Percentiles rank a stretch among this genome's conserved stretches.
Evolutionary conservation across 1,140 invertebrate species (phyloP).

Genomic region (Pararge aegeria): DNA sequence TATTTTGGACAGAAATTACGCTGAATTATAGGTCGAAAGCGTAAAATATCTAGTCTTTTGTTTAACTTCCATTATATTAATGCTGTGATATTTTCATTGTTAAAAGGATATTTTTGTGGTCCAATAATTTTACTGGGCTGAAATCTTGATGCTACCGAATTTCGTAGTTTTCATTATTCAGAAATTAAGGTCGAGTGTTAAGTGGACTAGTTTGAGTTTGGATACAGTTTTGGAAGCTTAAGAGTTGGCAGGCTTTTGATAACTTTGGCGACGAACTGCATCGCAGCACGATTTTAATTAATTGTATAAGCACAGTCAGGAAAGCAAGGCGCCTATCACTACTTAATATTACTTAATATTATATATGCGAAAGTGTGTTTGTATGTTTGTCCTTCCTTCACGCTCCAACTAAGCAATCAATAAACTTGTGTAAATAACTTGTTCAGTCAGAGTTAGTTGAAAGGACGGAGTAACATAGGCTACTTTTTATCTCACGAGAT

Average conservation of each 20-base stretch:
- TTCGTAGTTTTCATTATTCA: not conserved
- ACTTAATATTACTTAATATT: no score
- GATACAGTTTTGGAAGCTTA: not conserved
- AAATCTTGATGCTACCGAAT: not conserved
- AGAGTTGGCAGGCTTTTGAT: not conserved
- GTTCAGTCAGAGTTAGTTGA: no score
- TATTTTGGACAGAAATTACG: not conserved
- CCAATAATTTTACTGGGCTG: not conserved
- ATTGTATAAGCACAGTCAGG: not conserved
- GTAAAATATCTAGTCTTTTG: no score
- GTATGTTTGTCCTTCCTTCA: no score
- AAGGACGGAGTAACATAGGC: no score
- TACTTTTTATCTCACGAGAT: no score
- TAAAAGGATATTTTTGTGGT: not conserved
- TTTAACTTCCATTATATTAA: not conserved
- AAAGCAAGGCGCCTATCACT: no score
- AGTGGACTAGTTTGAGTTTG: not conserved
- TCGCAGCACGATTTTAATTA: no score
- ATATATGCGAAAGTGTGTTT: no score
- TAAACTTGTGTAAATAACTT: no score
- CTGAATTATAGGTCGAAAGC: no score
- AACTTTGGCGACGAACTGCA: not conserved
- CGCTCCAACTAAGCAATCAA: no score
- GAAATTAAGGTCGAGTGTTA: not conserved
- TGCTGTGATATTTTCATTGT: not conserved